phyloP scores from a whole-genome alignment of 1,140 invertebrate genomes.

The Cepaea nemoralis region DNA sequence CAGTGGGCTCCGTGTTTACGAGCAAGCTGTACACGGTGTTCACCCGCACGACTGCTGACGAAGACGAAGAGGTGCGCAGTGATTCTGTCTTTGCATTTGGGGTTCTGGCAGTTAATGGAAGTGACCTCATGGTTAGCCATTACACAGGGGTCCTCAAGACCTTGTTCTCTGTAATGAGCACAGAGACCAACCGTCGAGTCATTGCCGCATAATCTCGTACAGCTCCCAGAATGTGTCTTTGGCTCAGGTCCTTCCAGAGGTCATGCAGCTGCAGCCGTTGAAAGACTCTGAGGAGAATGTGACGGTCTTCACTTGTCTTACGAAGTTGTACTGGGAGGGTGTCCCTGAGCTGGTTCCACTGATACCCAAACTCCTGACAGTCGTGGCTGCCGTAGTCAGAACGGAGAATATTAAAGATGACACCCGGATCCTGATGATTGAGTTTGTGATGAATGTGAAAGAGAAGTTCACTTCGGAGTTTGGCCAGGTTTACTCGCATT shows the following conservation, averaged over 20 bases:
- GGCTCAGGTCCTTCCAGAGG: conserved; percentile 76
- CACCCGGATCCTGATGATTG: conserved; percentile 52
- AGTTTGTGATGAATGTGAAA: conserved; percentile 56
- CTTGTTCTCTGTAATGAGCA: conserved; percentile 77
- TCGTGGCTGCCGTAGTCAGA: conserved; percentile 44
- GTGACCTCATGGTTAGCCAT: conserved; percentile 75
- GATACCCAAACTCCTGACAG: conserved; percentile 47
- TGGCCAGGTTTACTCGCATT: conserved; percentile 39
- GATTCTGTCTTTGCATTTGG: conserved; percentile 84
- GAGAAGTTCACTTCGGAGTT: conserved; percentile 49
- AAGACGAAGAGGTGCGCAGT: conserved; percentile 81
- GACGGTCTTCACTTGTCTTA: conserved; percentile 79
- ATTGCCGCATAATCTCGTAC: conserved; percentile 80
- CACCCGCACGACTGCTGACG: conserved; percentile 76
- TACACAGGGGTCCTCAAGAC: conserved; percentile 78
- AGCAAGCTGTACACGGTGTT: conserved; percentile 78
- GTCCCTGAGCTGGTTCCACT: conserved; percentile 49
- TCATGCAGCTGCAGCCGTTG: conserved; percentile 81
- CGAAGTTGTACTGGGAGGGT: conserved; percentile 71
- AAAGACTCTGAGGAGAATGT: conserved; percentile 83
- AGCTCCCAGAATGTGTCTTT: conserved; percentile 79
- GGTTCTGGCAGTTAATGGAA: conserved; percentile 78
- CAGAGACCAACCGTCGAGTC: conserved; percentile 76
- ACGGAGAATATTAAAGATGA: conserved; percentile 54
- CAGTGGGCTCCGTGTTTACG: conserved; percentile 75